Evolutionary conservation across 2,888 invertebrate species (phyloP), one percentile per base, ranked within the genome.

Genomic region (Drosophila picticornis): DNA sequence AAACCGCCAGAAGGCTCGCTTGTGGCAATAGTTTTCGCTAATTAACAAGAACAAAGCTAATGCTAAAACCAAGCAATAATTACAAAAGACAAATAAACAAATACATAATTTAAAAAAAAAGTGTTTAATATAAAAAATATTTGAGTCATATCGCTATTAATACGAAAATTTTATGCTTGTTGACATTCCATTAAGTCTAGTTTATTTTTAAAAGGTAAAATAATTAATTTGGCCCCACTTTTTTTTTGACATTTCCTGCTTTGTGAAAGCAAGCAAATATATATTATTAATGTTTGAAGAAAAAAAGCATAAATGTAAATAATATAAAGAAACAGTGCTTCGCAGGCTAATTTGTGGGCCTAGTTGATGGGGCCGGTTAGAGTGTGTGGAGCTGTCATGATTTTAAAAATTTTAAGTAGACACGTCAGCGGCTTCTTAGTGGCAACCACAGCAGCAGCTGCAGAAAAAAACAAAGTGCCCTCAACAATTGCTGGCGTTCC

Each of bases 381-480:
- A 57, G 31, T 62, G 72, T 71, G 62, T 50, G 59, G 43, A 60
- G 81, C 86, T 84, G 83, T 86, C 87, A 85, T 75, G 75, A 72
- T 64, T 75, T 81, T 59, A 11, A 65, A 81, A 81, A 84, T 78
- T 63, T 88, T 89, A 87, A 89, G 88, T 87, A 87, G 87, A 78
- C 87, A 76, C 87, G 89, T 87, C 87, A 87, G 83, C 89, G 80
- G 75, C 81, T 78, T 84, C 77, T 83, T 79, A 78, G 83, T 76
- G 70, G 81, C 81, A 72, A 62, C 55, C 31, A 36, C 27, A 80
- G 25, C 46, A 50, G 78, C 71, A 80, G 77, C 46, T 25, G 25
- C 46, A 46, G n/a, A n/a, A 81, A 76, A 81, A 85, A 84, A 81
- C 81, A 83, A 88, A 88, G 83, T 88, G 85, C 81, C 78, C 69